phyloP scores from a whole-genome alignment of 2,113 vertebrate genomes.

The Rhineura floridana region DNA sequence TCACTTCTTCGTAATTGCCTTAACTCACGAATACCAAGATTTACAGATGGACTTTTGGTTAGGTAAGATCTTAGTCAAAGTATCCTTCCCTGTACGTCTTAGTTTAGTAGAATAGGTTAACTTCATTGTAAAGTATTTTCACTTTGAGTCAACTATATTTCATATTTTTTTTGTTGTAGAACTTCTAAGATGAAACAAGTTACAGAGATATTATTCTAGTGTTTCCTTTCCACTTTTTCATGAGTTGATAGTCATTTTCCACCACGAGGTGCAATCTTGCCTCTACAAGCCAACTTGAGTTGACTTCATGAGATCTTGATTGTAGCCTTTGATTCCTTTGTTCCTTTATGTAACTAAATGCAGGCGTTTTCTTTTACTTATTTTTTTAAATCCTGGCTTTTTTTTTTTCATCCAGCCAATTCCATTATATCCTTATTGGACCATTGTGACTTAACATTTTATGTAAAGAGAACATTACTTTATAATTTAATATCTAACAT shows the following conservation, averaged over 20 bases:
- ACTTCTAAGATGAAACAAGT: slow-evolving; percentile 57
- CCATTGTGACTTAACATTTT: slow-evolving; percentile 76
- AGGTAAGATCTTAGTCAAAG: slow-evolving; percentile 80
- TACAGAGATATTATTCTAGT: slow-evolving; percentile 63
- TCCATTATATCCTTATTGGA: slow-evolving; percentile 72
- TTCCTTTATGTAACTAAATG: slow-evolving; percentile 53
- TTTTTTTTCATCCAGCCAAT: slow-evolving; percentile 67
- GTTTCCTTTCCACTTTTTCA: slow-evolving; percentile 68
- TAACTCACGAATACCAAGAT: slow-evolving; percentile 80
- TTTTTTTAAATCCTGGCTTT: slow-evolving; percentile 65
- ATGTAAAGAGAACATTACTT: slow-evolving; percentile 81
- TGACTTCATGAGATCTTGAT: slow-evolving; percentile 3
- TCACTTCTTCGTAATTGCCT: slow-evolving; percentile 77
- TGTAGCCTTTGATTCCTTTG: slow-evolving; percentile 51
- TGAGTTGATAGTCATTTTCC: slow-evolving; percentile 63
- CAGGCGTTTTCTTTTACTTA: slow-evolving; percentile 74
- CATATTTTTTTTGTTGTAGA: slow-evolving; percentile 73
- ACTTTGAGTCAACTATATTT: slow-evolving; percentile 50
- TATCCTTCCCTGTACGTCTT: slow-evolving; percentile 25
- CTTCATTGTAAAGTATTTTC: slow-evolving; percentile 53
- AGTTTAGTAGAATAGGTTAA: slow-evolving; percentile 47
- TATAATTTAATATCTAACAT: slow-evolving; percentile 87
- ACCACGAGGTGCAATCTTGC: slow-evolving; percentile 18
- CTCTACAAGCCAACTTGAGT: neutral
- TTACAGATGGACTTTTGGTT: slow-evolving; percentile 83